Base-by-base conservation (phyloP, 2,888 invertebrate genomes). In the Caenorhabditis sp. region DNA sequence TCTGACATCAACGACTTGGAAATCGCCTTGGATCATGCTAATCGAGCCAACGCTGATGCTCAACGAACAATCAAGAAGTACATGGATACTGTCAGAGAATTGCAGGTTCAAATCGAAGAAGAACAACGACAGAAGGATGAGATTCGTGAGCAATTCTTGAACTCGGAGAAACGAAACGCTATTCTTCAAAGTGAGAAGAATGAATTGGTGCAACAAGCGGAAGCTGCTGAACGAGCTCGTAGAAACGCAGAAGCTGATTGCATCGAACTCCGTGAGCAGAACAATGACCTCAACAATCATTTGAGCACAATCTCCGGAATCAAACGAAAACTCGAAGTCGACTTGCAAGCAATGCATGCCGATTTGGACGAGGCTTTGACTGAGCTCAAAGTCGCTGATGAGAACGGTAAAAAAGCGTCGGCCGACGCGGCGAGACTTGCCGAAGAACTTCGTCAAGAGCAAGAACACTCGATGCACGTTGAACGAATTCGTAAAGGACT, bases 261-360 rank as follows among this genome's bases (percentile, higher is more conserved):
- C 89, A 93, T 94, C 86, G 99, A 99, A 90, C 94, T 97, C 88
- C 95, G 95, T 90, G 99, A 99, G 90, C 95, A 96, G 90, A 92
- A 96, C 89, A 97, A 96, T 90, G 99, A 99, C 90, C 92, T 97
- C 62, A 92, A 93, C 87, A 95, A 95, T 86, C 94, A 95, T 90
- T 78, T 94, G 82, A 95, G 95, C 87, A 73, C 96, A 86, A 92
- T 97, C 88, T 76, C 66, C 57, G 95, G 95, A 88, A 94, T 95
- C 91, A 99, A 97, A 94, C 94, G 97, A 92, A 97, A 99, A 92
- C 92, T 99, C 90, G 97, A 99, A 90, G 94, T 95, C 88, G 97
- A 97, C 91, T 92, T 83, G 53, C 95, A 95, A 91, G 96, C 97
- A 86, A 93, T 97, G 90, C 97, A 97, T 91, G 93, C 95, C 89